phyloP scores from a whole-genome alignment of 2,113 vertebrate genomes.

The Chamaetylas fuelleborni region DNA sequence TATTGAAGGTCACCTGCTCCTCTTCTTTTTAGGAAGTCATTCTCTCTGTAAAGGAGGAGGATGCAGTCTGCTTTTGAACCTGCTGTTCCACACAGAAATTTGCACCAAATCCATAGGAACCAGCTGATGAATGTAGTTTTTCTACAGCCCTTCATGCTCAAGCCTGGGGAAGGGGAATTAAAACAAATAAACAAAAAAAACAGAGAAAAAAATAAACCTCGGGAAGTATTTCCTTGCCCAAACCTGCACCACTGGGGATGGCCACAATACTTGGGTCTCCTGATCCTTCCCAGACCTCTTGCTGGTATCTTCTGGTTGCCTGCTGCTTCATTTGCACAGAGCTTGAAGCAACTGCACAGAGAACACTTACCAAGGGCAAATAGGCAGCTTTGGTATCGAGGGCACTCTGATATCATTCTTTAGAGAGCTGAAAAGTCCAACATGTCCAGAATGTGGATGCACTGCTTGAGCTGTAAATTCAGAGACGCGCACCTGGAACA shows the following conservation, averaged over 20 bases:
- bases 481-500: not conserved
- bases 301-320: not conserved
- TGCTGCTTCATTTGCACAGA: not conserved
- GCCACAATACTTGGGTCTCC: accelerated
- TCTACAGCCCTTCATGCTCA: not conserved
- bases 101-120: not conserved
- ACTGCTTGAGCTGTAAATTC: not conserved
- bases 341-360: not conserved
- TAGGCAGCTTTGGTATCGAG: not conserved
- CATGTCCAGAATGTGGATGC: not conserved
- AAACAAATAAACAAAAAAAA: not conserved
- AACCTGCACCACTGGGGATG: not conserved
- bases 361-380: not conserved
- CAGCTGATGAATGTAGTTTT: not conserved
- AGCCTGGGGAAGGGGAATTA: not conserved
- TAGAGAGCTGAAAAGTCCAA: not conserved
- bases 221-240: not conserved
- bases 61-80: not conserved
- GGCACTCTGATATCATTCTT: not conserved
- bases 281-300: not conserved
- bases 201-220: not conserved
- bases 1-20: not conserved
- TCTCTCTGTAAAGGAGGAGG: not conserved
- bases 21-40: not conserved
- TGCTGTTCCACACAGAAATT: not conserved